Evolutionary conservation across 2,888 invertebrate genomes (phyloP).

Genomic region (Athetis lepigone): DNA sequence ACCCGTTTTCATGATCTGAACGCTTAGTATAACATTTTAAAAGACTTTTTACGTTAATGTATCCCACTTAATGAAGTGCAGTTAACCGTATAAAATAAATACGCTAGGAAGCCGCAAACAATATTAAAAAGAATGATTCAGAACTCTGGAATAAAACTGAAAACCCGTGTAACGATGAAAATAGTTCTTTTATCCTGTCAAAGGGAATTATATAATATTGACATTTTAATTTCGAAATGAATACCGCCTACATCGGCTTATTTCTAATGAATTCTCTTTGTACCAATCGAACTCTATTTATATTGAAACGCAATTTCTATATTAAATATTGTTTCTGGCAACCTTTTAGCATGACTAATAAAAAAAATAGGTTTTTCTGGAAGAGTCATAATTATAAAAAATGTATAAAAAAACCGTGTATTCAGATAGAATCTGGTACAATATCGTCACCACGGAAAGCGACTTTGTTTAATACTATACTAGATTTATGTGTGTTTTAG

Average conservation of each 20-base stretch:
- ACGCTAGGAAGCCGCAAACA: not conserved
- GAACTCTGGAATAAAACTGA: slow-evolving; percentile 6
- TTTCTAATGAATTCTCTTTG: slow-evolving; percentile 10
- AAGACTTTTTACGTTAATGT: too few species aligned
- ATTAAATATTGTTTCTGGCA: slow-evolving; percentile 2
- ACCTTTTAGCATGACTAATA: not conserved
- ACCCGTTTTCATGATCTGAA: too few species aligned
- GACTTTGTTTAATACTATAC: too few species aligned
- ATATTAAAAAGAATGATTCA: slow-evolving; percentile 10
- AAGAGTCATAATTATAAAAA: too few species aligned
- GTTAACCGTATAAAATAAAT: too few species aligned
- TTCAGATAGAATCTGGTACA: too few species aligned
- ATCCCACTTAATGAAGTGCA: not conserved
- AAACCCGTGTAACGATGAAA: not conserved
- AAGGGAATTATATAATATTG: not conserved
- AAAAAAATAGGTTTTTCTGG: too few species aligned
- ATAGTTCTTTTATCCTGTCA: slow-evolving; percentile 17
- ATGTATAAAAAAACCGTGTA: too few species aligned
- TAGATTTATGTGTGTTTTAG: too few species aligned
- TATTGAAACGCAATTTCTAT: not conserved
- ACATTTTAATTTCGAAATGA: not conserved
- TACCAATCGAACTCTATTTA: not conserved
- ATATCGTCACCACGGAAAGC: too few species aligned
- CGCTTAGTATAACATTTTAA: too few species aligned
- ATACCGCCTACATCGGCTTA: not conserved